Percentiles rank a stretch among this genome's conserved stretches.
Conservation (phyloP, 2,113 vertebrate species). For the Micromys minutus region DNA sequence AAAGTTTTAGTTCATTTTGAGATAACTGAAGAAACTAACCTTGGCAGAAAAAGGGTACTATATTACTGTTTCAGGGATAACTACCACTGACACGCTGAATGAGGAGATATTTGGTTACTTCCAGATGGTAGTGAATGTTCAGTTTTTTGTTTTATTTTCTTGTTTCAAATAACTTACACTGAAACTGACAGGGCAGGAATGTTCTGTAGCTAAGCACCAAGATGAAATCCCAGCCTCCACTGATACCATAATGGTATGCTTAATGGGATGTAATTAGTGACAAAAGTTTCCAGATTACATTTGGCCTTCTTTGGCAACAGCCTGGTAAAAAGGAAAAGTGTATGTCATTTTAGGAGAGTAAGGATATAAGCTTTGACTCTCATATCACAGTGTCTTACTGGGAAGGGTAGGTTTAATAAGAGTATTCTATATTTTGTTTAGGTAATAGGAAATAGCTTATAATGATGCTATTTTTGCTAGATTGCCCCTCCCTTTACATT, state of each 20-base stretch:
- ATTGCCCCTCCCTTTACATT: background rate
- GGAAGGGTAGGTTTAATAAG: background rate
- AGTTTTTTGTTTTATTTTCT: background rate
- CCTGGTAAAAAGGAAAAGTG: background rate
- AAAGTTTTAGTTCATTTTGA: background rate
- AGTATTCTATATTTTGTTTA: background rate
- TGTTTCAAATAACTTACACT: background rate
- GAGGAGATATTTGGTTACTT: background rate
- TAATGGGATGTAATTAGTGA: background rate
- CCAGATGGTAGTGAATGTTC: background rate
- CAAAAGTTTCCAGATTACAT: background rate
- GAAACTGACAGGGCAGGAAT: background rate
- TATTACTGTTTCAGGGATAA: background rate
- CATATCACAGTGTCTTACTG: background rate
- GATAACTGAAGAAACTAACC: background rate
- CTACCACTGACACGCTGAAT: background rate
- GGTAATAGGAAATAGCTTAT: background rate
- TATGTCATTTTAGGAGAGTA: background rate
- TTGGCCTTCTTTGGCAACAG: background rate
- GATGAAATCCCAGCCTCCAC: background rate
- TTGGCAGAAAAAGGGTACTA: background rate
- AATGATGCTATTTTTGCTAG: background rate
- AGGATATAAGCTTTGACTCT: background rate
- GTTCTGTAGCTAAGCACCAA: background rate
- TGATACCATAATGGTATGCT: background rate